Base-by-base conservation (phyloP, 2,888 invertebrate genomes). In the Spodoptera exigua region DNA sequence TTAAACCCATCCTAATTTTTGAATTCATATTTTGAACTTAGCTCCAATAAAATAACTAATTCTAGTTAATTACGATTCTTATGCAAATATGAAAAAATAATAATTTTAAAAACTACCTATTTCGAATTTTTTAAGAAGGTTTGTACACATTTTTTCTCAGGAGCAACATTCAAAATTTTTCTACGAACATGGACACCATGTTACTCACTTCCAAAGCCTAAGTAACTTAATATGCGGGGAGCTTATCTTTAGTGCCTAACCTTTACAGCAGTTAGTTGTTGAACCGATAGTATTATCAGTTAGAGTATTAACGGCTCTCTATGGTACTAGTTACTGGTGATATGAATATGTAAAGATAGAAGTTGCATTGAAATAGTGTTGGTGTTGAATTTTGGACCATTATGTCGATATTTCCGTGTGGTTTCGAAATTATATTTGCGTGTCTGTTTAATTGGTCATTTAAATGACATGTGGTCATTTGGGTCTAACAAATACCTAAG, bases 171-270 rank as follows among this genome's bases (percentile, higher is more conserved):
- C 17, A 27, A 2, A 10, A 13, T 66, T 64, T 74, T 70, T 52
- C 16, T 47, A 56, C 17, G 27, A 63, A 49, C 56, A 49, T 41
- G 40, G 39, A 16, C 21, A 39, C 36, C 32, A 36, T 40, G 39
- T 44, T 56, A 64, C 45, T 67, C 34, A 45, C 34, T 49, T 56
- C 34, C 21, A 43, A 39, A 52, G 62, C 14, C 40, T 53, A 56
- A 69, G 48, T 47, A 58, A 57, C 47, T 62, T 67, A 57, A 65
- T 61, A 70, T 70, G 69, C 74, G 75, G 70, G 72, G 40, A 51
- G 59, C 62, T 72, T 80, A 72, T 80, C 74, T 77, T 58, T 66
- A 61, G 40, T 58, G 17, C 37, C 45, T 47, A 47, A 70, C 64
- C 48, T 62, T 62, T 64, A 69, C 55, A 65, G 39, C 56, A 62